Conservation (phyloP, 2,797 vertebrate species). For the Oreortyx pictus region DNA sequence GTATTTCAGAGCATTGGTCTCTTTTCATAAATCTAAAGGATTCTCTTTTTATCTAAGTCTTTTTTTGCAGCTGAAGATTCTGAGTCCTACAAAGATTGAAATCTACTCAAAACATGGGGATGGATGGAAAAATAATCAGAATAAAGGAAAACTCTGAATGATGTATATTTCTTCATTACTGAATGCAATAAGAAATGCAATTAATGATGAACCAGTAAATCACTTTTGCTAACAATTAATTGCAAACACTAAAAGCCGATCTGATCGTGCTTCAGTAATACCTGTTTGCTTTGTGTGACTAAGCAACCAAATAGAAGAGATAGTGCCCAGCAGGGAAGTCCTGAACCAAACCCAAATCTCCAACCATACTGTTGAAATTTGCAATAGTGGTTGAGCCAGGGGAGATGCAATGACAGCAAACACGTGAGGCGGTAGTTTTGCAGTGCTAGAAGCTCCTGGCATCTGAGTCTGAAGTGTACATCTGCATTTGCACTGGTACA, state of each 20-base stretch:
- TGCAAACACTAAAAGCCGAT: background rate
- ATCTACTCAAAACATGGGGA: background rate
- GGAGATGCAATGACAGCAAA: background rate
- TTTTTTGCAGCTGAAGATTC: background rate
- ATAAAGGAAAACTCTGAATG: background rate
- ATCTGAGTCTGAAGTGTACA: background rate
- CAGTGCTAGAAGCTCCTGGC: background rate
- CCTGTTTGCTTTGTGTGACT: background rate
- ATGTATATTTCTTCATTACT: background rate
- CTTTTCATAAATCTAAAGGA: background rate
- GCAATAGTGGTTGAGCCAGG: background rate
- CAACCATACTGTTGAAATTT: background rate
- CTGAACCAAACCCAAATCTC: background rate
- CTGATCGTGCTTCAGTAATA: background rate
- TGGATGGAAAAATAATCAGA: background rate
- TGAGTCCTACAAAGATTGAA: background rate
- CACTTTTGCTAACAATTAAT: background rate
- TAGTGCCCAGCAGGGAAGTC: background rate
- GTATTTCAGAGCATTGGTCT: background rate
- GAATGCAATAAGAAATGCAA: background rate
- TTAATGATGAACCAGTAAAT: background rate
- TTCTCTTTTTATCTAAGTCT: background rate
- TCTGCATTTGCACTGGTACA: fast-evolving
- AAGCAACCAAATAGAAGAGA: background rate
- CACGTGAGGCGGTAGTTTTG: background rate